Evolutionary conservation across 2,113 vertebrate genomes (phyloP).

Genomic region (Eclectus roratus): DNA sequence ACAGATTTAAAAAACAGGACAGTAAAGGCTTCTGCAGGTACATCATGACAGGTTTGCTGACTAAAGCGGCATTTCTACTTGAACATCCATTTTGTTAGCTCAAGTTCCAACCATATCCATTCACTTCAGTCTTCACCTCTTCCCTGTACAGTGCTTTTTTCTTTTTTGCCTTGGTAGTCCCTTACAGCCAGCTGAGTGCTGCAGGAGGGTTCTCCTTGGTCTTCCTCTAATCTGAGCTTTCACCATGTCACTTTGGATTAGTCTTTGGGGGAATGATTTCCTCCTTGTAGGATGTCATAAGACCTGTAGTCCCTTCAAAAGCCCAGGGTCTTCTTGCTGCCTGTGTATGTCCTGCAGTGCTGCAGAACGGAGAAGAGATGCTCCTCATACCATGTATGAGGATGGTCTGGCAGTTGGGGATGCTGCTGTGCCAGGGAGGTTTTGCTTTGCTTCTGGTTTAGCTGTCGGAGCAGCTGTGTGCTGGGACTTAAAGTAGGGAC

Average conservation of each 20-base stretch:
- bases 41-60: background rate
- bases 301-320: background rate
- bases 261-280: background rate
- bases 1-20: background rate
- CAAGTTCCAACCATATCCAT: background rate
- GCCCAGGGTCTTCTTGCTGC: background rate
- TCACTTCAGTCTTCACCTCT: background rate
- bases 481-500: background rate
- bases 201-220: background rate
- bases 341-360: background rate
- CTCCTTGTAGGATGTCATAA: background rate
- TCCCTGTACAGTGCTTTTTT: background rate
- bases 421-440: background rate
- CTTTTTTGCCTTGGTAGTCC: background rate
- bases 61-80: background rate
- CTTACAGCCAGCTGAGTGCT: background rate
- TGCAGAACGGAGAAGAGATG: background rate
- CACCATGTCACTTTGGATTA: background rate
- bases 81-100: background rate
- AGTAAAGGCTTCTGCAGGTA: background rate
- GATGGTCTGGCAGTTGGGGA: fast-evolving
- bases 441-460: background rate
- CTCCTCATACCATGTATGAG: background rate
- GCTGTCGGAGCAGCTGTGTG: background rate
- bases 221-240: background rate